Base-by-base conservation (phyloP, 2,797 vertebrate genomes). In the Mormyrus hasselquistii region DNA sequence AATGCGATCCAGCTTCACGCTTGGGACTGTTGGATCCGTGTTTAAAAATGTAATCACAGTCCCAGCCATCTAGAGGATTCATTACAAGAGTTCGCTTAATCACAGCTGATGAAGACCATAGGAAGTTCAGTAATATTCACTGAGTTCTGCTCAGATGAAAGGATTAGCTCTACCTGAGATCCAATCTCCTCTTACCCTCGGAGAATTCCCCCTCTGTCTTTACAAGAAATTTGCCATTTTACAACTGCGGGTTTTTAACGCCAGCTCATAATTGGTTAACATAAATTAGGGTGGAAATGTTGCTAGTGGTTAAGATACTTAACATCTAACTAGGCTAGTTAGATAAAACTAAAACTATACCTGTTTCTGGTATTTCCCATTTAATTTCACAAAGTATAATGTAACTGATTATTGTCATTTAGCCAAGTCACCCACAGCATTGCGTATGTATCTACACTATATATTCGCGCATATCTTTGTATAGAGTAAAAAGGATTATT, bases 1-100 rank as follows among this genome's bases (percentile, higher is more conserved):
- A 88, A 76, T 41, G 6, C 73, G 69, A 62, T 76, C 6, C 53
- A 47, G 65, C 29, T 87, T 83, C 50, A n/a, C 88, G 50, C 87
- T 79, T 52, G 90, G 90, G 88, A 90, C 55, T 87, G 34, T 8
- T 22, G 44, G 29, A 88, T 57, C 55, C 1, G 57, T 38, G 52
- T 52, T 88, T 49, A 88, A 87, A 89, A 90, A 88, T 86, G 65
- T 29, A 90, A 88, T 90, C 50, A 59, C 65, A 47, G 34, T 87
- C 65, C 25, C 22, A 44, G 50, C 69, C 85, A 52, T 89, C 59
- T 62, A 57, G 79, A 41, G 52, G 55, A 88, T 69, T 86, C 84
- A 88, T 90, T 88, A 90, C 57, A 82, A 52, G 50, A 88, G 22
- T 69, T 76, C 9, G 16, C 49, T 59, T 90, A 88, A 89, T 90